Evolutionary conservation across 2,113 vertebrate genomes (phyloP), one percentile per base, ranked within the genome.

Genomic region (Semicossyphus pulcher): DNA sequence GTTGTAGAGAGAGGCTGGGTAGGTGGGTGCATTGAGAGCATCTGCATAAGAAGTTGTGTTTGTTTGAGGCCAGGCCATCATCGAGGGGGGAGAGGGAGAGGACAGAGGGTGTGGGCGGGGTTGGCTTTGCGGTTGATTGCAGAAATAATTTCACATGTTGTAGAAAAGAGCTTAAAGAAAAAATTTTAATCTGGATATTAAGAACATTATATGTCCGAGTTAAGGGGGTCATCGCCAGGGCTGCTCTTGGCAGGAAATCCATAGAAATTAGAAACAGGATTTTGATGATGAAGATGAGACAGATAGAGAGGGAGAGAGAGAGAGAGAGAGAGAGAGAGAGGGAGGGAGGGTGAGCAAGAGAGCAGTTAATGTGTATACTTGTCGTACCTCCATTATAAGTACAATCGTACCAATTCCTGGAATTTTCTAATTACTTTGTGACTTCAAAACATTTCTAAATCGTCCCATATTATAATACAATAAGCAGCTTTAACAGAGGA

Each of bases 111-210:
- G 26, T 47, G 82, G 84, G 84, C 14, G 80, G 78, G 73, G 72
- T 32, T 60, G 81, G 85, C 86, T 89, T 90, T 92, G 90, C 77
- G 81, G 83, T 87, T 92, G 88, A 91, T 92, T 92, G 89, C 84
- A 88, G 81, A 94, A 94, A 93, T 93, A 87, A 92, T 94, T 94
- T 92, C 74, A 90, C 86, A 93, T 92, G 91, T 92, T 90, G 81
- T 87, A 89, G 86, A 84, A 78, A 90, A 91, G 88, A 86, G 91
- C 92, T 94, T 93, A 93, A 91, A 92, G 86, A 88, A 88, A 80
- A 85, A 76, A 64, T 81, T 86, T 80, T 93, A 93, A 94, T 94
- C 93, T 94, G 84, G 91, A 93, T 93, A 93, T 94, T 93, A 93
- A 93, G 92, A 93, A 92, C 87, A 89, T 93, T 92, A 93, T 92